Conservation (phyloP, 2,888 invertebrate species). For the Lumbricus terrestris region DNA sequence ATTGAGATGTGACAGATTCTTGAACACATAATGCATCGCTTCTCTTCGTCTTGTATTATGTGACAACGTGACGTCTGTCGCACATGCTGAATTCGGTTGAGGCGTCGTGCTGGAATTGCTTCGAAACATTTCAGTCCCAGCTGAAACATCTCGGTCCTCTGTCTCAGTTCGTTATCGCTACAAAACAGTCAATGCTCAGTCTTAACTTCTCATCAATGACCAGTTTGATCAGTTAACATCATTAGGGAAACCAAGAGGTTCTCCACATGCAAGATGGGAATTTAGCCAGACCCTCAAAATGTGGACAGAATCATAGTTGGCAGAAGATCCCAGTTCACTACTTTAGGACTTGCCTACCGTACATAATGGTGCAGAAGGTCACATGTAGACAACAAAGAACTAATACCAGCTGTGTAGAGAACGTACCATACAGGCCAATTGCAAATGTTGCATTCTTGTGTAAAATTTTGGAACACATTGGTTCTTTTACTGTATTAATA, state of each 20-base stretch:
- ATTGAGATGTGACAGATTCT: constrained; percentile 3
- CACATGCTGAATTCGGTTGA: not conserved
- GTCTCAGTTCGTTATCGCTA: not conserved
- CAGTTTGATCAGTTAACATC: not conserved
- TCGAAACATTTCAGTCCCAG: not conserved
- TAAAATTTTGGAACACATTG: too few relatives aligned
- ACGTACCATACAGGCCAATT: too few relatives aligned
- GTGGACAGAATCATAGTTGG: not conserved
- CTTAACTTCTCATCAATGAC: not conserved
- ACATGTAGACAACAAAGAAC: too few relatives aligned
- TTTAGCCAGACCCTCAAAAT: not conserved
- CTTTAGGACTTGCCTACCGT: not conserved
- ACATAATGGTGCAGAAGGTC: too few relatives aligned
- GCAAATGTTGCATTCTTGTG: too few relatives aligned
- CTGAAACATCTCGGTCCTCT: not conserved
- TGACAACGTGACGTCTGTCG: not conserved
- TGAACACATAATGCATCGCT: not conserved
- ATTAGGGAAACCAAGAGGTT: not conserved
- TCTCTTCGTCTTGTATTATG: not conserved
- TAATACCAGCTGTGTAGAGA: too few relatives aligned
- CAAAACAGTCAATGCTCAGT: not conserved
- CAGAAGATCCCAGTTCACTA: not conserved
- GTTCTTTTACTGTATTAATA: too few relatives aligned
- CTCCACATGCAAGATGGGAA: not conserved
- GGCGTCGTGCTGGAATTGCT: not conserved